Evolutionary conservation across 2,797 vertebrate genomes (phyloP), one percentile per base, ranked within the genome.

Genomic region (Scarus forsteni): DNA sequence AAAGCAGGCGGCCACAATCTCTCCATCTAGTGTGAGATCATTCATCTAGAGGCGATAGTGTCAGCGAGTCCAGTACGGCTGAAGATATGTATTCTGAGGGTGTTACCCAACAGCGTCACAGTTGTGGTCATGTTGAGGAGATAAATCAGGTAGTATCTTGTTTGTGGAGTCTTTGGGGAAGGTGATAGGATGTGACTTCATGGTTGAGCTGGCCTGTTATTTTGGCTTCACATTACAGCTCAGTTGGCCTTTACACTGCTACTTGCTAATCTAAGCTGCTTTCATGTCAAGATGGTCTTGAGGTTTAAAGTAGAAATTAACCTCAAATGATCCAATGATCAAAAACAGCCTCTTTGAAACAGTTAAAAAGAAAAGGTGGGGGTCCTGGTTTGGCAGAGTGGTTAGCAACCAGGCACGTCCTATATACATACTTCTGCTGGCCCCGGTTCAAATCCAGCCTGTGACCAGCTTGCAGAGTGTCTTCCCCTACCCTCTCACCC

Each of bases 151-250:
- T 64, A 54, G 42, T 86, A 77, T 85, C 80, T 75, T 88, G 87
- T 88, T 90, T 92, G 89, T 83, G 55, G 79, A 69, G 72, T 89
- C 86, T 90, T 70, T 73, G 74, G 66, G 52, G 67, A 55, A 75
- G 81, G 80, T 86, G 89, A 82, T 80, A 70, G 79, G 81, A 68
- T 60, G 84, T 77, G 80, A 87, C 75, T 79, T 86, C 68, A 81
- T 70, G 76, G 73, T 45, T 62, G 68, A 75, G 57, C 66, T 70
- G 68, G 66, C 56, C 72, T 85, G 79, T 80, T 85, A 86, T 84
- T 89, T 85, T 4, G 52, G 73, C 61, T 67, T 90, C 81, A 70
- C 52, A 18, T 90, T 92, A 83, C 89, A 82, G 19, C 49, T 53
- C 27, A 65, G 50, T 36, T 54, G 43, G 27, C 54, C 53, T 7